Percentiles rank a stretch among this genome's conserved stretches.
phyloP scores from a whole-genome alignment of 2,113 vertebrate genomes.

The Campylomormyrus numenius region DNA sequence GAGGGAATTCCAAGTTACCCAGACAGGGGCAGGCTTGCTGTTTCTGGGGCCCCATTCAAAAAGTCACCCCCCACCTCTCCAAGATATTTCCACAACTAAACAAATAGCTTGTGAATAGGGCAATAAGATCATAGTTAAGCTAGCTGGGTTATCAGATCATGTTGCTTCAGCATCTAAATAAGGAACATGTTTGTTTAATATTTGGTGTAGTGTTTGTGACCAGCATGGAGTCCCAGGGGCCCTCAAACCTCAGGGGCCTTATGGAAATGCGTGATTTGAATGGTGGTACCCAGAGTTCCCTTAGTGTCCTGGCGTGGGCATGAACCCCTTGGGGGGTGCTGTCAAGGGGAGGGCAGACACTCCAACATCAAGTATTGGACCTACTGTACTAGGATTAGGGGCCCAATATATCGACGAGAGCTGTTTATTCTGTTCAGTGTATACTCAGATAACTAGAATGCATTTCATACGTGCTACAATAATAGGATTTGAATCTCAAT shows the following conservation, averaged over 20 bases:
- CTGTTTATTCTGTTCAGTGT: neutral
- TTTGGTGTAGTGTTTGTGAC: neutral
- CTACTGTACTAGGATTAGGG: neutral
- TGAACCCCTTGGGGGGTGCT: neutral
- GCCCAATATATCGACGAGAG: neutral
- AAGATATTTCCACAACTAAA: neutral
- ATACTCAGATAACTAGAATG: neutral
- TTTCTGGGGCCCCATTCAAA: neutral
- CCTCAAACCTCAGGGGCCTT: neutral
- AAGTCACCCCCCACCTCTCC: neutral
- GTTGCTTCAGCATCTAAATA: neutral
- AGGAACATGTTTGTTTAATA: neutral
- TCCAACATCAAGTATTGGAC: neutral
- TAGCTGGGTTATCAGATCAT: neutral
- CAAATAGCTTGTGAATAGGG: neutral
- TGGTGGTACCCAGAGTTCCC: neutral
- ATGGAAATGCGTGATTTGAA: neutral
- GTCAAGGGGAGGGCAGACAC: neutral
- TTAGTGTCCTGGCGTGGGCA: neutral
- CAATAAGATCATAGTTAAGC: neutral
- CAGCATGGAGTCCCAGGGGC: neutral
- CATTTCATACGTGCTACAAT: neutral
- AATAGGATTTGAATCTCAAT: neutral
- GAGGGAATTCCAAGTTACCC: neutral
- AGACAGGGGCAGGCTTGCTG: neutral